phyloP scores from a whole-genome alignment of 2,797 vertebrate species.

The Enteromius paludinosus region DNA sequence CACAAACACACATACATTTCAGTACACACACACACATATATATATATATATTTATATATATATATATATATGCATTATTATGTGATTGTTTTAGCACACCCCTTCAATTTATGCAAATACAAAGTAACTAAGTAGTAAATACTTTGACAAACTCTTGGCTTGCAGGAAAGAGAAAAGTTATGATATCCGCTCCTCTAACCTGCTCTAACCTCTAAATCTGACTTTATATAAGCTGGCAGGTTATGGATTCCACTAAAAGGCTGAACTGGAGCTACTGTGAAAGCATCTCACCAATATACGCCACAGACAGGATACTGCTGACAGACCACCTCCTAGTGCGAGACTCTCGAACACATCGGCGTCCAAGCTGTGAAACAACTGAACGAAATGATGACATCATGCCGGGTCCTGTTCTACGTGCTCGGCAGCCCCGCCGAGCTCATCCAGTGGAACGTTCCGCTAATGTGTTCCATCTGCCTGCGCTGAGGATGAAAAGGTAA shows the following conservation, averaged over 20 bases:
- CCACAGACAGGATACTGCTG: constrained; percentile 13
- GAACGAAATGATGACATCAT: constrained; percentile 46
- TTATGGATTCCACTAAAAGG: constrained; percentile 9
- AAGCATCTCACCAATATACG: constrained; percentile 3
- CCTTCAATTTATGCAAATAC: not conserved
- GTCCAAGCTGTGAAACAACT: constrained; percentile 44
- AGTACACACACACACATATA: too few species aligned
- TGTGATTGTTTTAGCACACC: not conserved
- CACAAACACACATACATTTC: too few species aligned
- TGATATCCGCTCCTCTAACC: not conserved
- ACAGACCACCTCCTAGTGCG: constrained; percentile 38
- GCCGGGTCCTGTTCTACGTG: constrained; percentile 52
- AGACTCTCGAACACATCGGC: constrained; percentile 26
- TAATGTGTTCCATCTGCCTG: constrained; percentile 65
- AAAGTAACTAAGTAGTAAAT: not conserved
- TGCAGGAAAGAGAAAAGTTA: not conserved
- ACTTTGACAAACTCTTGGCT: not conserved
- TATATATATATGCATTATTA: not conserved
- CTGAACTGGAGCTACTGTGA: constrained; percentile 21
- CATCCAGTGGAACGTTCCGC: constrained; percentile 60
- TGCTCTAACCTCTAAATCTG: not conserved
- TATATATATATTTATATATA: too few species aligned
- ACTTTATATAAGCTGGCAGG: not conserved
- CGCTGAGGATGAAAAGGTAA: constrained; percentile 44
- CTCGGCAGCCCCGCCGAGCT: constrained; percentile 61